Evolutionary conservation across 2,888 invertebrate species (phyloP).

Genomic region (Deroplatys truncata): DNA sequence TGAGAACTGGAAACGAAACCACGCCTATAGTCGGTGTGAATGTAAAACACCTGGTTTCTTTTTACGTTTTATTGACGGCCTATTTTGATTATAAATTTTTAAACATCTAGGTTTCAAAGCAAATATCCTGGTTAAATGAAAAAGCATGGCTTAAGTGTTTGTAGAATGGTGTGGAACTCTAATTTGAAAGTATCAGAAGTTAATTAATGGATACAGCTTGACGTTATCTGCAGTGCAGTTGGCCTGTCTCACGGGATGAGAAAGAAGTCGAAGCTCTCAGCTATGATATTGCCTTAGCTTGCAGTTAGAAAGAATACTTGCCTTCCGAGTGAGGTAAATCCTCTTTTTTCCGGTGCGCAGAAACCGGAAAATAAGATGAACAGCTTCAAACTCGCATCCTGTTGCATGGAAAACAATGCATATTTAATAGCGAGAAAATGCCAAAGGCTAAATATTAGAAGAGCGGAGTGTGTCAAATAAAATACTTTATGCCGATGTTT

Average conservation of each 20-base stretch:
- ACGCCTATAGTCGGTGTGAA: no score
- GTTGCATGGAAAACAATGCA: background rate
- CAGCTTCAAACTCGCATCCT: background rate
- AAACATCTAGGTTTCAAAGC: no score
- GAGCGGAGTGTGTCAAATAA: background rate
- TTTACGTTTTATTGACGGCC: no score
- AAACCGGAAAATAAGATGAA: constrained; percentile 8
- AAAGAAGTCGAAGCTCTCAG: background rate
- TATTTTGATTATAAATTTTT: no score
- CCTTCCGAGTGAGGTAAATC: constrained; percentile 8
- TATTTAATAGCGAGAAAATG: constrained; percentile 11
- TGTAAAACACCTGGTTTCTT: no score
- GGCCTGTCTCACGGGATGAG: background rate
- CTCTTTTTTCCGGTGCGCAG: background rate
- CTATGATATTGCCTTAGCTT: background rate
- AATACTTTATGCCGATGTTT: background rate
- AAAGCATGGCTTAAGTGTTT: no score
- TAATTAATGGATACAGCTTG: no score
- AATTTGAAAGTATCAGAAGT: no score
- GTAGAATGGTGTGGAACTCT: no score
- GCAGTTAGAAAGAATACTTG: background rate
- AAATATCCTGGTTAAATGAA: no score
- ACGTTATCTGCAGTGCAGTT: no score
- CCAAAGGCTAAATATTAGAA: background rate
- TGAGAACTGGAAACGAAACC: no score